A percentile compares a stretch with the other conserved stretches of the same genome.
Evolutionary conservation across 2,888 invertebrate species (phyloP).

Genomic region (Orthosia gothica): DNA sequence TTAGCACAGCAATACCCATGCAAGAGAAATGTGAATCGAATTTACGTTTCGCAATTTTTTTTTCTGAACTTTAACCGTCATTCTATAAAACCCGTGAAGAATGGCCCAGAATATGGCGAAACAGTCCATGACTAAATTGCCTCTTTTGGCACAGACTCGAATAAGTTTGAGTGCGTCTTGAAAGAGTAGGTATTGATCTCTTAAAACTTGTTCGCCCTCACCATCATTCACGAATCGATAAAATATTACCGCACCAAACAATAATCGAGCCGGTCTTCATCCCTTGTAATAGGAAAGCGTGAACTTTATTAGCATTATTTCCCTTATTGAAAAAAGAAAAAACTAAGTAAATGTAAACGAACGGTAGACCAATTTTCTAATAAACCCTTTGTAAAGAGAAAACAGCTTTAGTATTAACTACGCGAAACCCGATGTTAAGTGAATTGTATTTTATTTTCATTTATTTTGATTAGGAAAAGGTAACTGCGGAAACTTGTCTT

Average conservation of each 20-base stretch:
- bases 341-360: not conserved
- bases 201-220: conserved; percentile 19
- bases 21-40: not conserved
- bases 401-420: not conserved
- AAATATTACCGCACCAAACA: conserved; percentile 1
- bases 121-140: conserved; percentile 11
- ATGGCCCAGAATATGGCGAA: conserved; percentile 7
- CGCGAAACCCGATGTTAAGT: conserved; percentile 2
- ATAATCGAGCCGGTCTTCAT: not conserved
- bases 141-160: conserved; percentile 23
- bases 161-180: conserved; percentile 26
- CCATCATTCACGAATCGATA: conserved; percentile 4
- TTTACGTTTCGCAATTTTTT: conserved; percentile 18
- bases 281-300: not conserved
- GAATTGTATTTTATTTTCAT: not conserved
- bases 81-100: conserved; percentile 14
- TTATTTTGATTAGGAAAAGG: conserved; percentile 9
- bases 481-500: not conserved
- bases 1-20: not conserved
- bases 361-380: not conserved
- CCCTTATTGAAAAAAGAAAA: not conserved
- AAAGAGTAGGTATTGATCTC: conserved; percentile 15
- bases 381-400: conserved; percentile 1
- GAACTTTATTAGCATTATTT: not conserved
- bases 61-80: not conserved